Base-by-base conservation (phyloP, 2,797 vertebrate species). In the Anabas testudineus region DNA sequence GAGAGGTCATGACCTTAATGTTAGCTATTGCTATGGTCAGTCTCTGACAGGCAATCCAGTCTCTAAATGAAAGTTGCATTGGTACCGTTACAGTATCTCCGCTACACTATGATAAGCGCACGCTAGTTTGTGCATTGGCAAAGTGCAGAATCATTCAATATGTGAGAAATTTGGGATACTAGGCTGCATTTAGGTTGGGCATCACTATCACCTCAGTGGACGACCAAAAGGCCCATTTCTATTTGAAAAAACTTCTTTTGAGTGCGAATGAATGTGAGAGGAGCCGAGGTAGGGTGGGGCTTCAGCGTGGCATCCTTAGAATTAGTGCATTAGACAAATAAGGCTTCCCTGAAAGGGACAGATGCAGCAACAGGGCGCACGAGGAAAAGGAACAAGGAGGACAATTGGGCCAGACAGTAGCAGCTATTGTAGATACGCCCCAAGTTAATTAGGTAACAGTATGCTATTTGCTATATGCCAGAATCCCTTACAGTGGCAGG, bases 241-340 rank as follows among this genome's bases (percentile, higher is more conserved):
- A 52, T 0, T 36, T 10, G 14, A 59, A 7, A 21, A n/a, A 53
- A 49, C 4, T 3, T 36, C 9, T 62, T 47, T 28, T 1, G 0
- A 56, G 37, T 39, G 39, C 62, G 30, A 15, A 34, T 58, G 26
- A 16, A 56, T 58, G 61, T 52, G 62, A 51, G 16, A 58, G 37
- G 59, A 72, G 71, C 43, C 80, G 71, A 83, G 80, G 59, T 63
- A 78, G 63, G 85, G 83, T 43, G 70, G 61, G 77, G 18, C 43
- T 42, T 67, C 32, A 74, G 89, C 84, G 86, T 90, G 88, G 89
- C 90, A 88, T 88, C 74, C 58, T 87, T 80, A 86, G 87, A 86
- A 88, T 92, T 90, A 92, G 91, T 92, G 91, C 88, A 92, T 90
- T 90, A 79, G 75, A 91, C 83, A 83, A 79, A 85, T 91, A 93